A percentile compares a stretch with the other conserved stretches of the same genome.
These are phyloP conservation scores for Tringa solitaria DNA, from an alignment of 2,113 vertebrate species.

Conservation along the genomic window DNA sequence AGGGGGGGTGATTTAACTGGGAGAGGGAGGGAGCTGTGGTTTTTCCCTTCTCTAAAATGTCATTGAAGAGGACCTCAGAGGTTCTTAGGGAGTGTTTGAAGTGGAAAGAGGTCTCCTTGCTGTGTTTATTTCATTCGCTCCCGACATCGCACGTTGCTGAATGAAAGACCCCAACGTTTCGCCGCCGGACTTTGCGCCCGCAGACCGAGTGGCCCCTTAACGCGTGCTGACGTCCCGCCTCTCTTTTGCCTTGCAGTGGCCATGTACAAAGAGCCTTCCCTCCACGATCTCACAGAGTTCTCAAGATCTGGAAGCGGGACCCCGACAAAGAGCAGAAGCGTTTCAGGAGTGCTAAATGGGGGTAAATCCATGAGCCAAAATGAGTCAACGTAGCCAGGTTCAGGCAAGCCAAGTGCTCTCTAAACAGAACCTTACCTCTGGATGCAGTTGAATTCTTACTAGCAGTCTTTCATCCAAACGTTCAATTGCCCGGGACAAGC, in stretches of 20 bases:
- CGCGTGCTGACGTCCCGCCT: neutral
- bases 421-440: conserved; percentile 88
- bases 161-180: rapidly evolving
- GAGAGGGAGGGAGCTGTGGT: neutral
- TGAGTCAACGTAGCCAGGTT: conserved; percentile 95
- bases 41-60: neutral
- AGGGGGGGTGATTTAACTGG: neutral
- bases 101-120: neutral
- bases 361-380: conserved; percentile 98
- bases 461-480: conserved; percentile 81
- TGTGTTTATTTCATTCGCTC: neutral
- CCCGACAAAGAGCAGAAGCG: conserved; percentile 97
- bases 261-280: conserved; percentile 98
- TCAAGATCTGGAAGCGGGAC: conserved; percentile 97
- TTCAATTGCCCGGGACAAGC: conserved; percentile 80
- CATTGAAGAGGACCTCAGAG: neutral
- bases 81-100: neutral
- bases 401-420: conserved; percentile 79
- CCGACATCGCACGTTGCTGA: rapidly evolving
- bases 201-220: rapidly evolving
- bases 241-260: conserved; percentile 85
- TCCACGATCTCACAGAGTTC: conserved; percentile 98
- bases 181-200: neutral
- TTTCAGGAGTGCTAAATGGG: conserved; percentile 94
- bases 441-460: conserved; percentile 89